Evolutionary conservation across 1,140 invertebrate genomes (phyloP), one percentile per base, ranked within the genome.

Genomic region (Brachionus asplanchnoidis): DNA sequence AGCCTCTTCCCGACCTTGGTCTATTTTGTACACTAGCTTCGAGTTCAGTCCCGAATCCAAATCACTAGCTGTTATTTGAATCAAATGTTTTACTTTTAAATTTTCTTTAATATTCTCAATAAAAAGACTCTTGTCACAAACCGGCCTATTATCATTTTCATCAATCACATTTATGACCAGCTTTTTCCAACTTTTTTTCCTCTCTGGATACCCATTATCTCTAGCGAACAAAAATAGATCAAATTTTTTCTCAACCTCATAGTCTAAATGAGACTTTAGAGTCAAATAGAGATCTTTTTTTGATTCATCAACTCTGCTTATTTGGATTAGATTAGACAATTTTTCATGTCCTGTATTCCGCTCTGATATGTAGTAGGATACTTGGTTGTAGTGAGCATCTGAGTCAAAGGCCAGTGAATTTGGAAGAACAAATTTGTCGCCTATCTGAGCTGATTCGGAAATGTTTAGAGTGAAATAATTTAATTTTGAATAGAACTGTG

Each of bases 371-470:
- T 65, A 65, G 60, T 82, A 82, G 14, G 50, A 36, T 6, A 82
- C 9, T 82, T 68, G 79, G 32, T 82, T 82, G n/a, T 65, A 82
- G 32, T 42, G 60, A 44, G 79, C 79, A 23, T 82, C 79, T 23
- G 23, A 40, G 28, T 82, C 79, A 42, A 42, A 82, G 2, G 79
- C 79, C 8, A 46, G 11, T 65, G 79, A 60, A 42, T 82, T 20
- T 17, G 23, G 50, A 8, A 82, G 53, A 28, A 14, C 32, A 65
- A 82, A 82, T 9, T 20, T n/a, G 32, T 82, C 79, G 4, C 79
- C 79, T 42, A 82, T 82, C n/a, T 82, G 32, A 65, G 50, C 28
- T 1, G 79, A 80, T 60, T 80, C 78, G n/a, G 78, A 80, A n/a
- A 80, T 50, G 20, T 26, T 80, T 8, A 80, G 6, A 5, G 17